These are phyloP conservation scores for Octopus bimaculoides DNA, from an alignment of 1,140 invertebrate genomes.

Conservation along the genomic window DNA sequence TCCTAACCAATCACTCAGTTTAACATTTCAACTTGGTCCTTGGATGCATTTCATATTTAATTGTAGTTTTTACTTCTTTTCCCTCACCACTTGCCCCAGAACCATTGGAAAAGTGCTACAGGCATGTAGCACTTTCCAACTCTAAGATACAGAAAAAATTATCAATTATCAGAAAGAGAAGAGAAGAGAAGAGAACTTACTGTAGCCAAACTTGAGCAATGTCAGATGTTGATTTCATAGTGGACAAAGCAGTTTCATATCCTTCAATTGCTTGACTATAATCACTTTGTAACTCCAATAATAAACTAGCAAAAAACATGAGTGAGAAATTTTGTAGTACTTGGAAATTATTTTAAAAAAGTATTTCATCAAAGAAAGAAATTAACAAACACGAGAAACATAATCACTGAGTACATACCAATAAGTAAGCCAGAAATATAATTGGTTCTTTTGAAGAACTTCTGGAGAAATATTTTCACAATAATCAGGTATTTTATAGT, in stretches of 20 bases:
- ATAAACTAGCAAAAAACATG: conserved; percentile 25
- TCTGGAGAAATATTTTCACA: conserved; percentile 14
- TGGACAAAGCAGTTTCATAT: conserved; percentile 41
- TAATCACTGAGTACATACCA: conserved; percentile 22
- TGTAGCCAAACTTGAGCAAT: conserved; percentile 35
- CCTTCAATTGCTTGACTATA: conserved; percentile 28
- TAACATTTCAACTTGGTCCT: too few species aligned
- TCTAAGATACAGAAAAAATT: not conserved
- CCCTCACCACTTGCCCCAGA: not conserved
- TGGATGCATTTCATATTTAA: too few species aligned
- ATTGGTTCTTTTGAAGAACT: conserved; percentile 16
- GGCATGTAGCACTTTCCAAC: not conserved
- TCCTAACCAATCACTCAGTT: too few species aligned
- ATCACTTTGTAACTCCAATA: conserved; percentile 43
- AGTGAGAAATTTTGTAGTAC: not conserved
- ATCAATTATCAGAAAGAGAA: not conserved
- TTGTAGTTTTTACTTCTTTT: too few species aligned
- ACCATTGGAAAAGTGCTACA: not conserved
- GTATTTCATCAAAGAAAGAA: not conserved
- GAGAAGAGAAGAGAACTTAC: conserved; percentile 22
- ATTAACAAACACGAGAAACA: not conserved
- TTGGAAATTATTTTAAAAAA: not conserved
- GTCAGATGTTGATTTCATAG: conserved; percentile 26
- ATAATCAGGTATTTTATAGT: conserved; percentile 12
- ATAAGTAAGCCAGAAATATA: conserved; percentile 38